Percentiles rank a stretch among this genome's conserved stretches.
These are phyloP conservation scores for Tiaroga cobitis DNA, from an alignment of 2,797 vertebrate species.

Conservation along the genomic window DNA sequence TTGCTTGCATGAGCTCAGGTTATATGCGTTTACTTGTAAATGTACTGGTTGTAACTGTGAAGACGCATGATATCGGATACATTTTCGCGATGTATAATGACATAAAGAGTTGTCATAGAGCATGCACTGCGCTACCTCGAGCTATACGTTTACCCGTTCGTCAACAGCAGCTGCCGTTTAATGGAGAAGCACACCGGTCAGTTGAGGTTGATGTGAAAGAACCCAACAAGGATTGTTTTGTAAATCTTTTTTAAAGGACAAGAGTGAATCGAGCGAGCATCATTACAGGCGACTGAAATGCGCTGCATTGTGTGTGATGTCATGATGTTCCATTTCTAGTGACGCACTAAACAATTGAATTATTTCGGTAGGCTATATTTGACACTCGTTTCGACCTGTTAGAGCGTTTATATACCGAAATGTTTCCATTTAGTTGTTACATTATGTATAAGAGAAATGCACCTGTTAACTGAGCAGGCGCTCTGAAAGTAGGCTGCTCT, in stretches of 20 bases:
- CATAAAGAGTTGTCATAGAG: background rate
- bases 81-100: background rate
- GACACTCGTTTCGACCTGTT: background rate
- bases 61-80: background rate
- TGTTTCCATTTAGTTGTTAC: background rate
- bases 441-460: conserved; percentile 14
- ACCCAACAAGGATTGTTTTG: background rate
- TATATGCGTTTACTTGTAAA: background rate
- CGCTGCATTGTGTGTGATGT: conserved; percentile 56
- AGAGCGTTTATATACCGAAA: background rate
- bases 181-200: background rate
- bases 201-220: background rate
- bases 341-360: conserved; percentile 24
- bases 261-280: background rate
- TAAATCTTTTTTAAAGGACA: background rate
- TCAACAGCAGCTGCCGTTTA: background rate
- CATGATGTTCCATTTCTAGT: conserved; percentile 47
- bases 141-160: background rate
- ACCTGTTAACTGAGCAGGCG: conserved; percentile 55
- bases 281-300: background rate
- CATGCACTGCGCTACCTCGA: conserved; percentile 8
- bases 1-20: background rate
- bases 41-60: background rate
- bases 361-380: background rate
- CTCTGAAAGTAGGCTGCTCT: background rate